A percentile compares a stretch with the other conserved stretches of the same genome.
phyloP scores from a whole-genome alignment of 2,888 invertebrate species.

The Eulithis testata region DNA sequence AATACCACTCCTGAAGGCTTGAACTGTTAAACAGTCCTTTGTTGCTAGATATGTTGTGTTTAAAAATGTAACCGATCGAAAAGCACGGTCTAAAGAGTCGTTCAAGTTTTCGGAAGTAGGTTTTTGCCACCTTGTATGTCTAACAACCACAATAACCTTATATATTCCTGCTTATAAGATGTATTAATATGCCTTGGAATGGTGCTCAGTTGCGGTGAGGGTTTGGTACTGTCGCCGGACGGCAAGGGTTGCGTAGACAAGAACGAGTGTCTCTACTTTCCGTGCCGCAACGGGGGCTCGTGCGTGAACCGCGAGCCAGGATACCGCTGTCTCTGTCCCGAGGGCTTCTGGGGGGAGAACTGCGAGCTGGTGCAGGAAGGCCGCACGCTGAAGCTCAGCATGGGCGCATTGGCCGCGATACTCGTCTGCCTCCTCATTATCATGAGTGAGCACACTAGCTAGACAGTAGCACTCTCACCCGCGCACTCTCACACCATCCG shows the following conservation, averaged over 20 bases:
- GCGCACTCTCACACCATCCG: constrained; percentile 44
- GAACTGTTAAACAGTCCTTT: no score
- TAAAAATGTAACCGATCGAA: no score
- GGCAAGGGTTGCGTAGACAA: constrained; percentile 97
- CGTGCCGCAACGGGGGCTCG: constrained; percentile 96
- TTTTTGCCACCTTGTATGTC: not conserved
- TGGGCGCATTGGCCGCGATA: constrained; percentile 98
- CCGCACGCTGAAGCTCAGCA: constrained; percentile 97
- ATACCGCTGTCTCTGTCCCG: constrained; percentile 94
- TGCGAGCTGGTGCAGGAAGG: constrained; percentile 97
- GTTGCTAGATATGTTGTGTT: no score
- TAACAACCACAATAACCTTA: constrained; percentile 10
- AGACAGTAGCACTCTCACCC: constrained; percentile 41
- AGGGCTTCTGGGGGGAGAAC: constrained; percentile 97
- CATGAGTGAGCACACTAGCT: constrained; percentile 91
- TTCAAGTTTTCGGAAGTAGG: not conserved
- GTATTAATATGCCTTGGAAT: constrained; percentile 58
- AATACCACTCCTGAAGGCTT: no score
- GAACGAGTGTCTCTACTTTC: constrained; percentile 97
- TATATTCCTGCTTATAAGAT: constrained; percentile 37
- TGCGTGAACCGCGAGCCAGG: constrained; percentile 96
- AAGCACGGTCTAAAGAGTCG: no score
- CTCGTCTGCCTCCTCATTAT: constrained; percentile 98
- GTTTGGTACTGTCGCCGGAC: constrained; percentile 95
- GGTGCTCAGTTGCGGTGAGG: constrained; percentile 94